Evolutionary conservation across 2,113 vertebrate genomes (phyloP), one percentile per base, ranked within the genome.

Genomic region (Nesogale talazaci): DNA sequence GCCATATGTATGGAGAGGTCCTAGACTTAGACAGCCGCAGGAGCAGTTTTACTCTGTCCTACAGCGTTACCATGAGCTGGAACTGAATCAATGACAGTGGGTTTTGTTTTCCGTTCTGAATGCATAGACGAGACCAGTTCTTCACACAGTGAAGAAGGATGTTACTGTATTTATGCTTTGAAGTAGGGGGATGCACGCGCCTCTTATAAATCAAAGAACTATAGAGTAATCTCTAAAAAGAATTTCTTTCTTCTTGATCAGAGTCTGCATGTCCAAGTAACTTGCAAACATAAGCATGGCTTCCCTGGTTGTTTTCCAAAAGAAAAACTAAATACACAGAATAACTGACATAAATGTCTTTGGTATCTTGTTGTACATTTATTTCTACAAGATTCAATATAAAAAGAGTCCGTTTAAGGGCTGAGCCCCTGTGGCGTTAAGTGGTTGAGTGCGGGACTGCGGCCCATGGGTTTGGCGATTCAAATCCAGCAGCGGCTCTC

Each of bases 321-420:
- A 76, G 46, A 52, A 85, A 91, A 94, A 91, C 34, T 70, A 7
- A 79, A 34, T 38, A 89, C 2, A 86, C 56, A 63, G 52, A 91
- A 38, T 84, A 77, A 70, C 23, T 91, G 15, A 72, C 22, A 46
- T 79, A 82, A 14, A 61, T 92, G 22, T 67, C 67, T 96, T 95
- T 83, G 27, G 46, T 92, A 23, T 70, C 22, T 92, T 27, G 46
- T 89, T 75, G 14, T 78, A 72, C 19, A 23, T 63, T 34, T 86
- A 52, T 84, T 94, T 96, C 56, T 88, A 85, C 40, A 65, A 85
- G n/a, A 34, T 70, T 22, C 6, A 46, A 29, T 88, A n/a, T n/a
- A n/a, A n/a, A n/a, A n/a, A n/a, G n/a, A n/a, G n/a, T n/a, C n/a
- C n/a, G n/a, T n/a, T n/a, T n/a, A n/a, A n/a, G n/a, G n/a, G n/a